Conservation (phyloP, 2,888 invertebrate genomes). For the Diplolepis rosae region DNA sequence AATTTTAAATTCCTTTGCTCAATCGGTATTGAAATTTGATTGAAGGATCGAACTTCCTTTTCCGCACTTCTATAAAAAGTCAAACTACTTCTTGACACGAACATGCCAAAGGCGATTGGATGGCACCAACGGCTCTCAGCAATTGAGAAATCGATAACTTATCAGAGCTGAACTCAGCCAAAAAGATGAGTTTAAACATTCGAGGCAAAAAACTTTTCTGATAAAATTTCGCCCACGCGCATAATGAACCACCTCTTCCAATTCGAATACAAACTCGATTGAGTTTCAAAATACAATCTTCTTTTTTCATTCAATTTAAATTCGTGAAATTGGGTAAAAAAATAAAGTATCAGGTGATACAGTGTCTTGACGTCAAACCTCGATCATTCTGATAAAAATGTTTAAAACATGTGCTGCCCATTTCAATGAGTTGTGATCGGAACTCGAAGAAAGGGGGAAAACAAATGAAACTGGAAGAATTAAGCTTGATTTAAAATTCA, state of each 20-base stretch:
- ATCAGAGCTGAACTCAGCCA: slow-evolving; percentile 4
- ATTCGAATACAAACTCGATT: neutral
- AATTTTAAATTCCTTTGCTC: too few species aligned
- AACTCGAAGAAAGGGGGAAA: neutral
- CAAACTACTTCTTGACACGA: slow-evolving; percentile 22
- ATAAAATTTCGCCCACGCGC: neutral
- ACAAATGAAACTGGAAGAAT: neutral
- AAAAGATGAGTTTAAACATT: neutral
- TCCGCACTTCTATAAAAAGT: slow-evolving; percentile 1
- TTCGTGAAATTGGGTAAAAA: neutral
- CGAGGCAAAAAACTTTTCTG: neutral
- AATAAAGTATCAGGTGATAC: neutral
- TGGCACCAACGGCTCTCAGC: slow-evolving; percentile 24
- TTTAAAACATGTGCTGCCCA: slow-evolving; percentile 14
- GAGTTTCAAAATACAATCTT: neutral
- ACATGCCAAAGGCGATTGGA: slow-evolving; percentile 20
- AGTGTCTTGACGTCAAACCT: neutral
- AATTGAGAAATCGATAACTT: slow-evolving; percentile 27
- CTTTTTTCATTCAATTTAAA: neutral
- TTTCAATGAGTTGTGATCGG: slow-evolving; percentile 14
- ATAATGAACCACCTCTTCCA: neutral
- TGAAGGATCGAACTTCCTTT: neutral
- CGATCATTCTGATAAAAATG: neutral
- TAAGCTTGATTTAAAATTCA: neutral
- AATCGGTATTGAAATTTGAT: slow-evolving; percentile 6